These are phyloP conservation scores for Toxostoma redivivum DNA, from an alignment of 2,113 vertebrate genomes.

Conservation along the genomic window DNA sequence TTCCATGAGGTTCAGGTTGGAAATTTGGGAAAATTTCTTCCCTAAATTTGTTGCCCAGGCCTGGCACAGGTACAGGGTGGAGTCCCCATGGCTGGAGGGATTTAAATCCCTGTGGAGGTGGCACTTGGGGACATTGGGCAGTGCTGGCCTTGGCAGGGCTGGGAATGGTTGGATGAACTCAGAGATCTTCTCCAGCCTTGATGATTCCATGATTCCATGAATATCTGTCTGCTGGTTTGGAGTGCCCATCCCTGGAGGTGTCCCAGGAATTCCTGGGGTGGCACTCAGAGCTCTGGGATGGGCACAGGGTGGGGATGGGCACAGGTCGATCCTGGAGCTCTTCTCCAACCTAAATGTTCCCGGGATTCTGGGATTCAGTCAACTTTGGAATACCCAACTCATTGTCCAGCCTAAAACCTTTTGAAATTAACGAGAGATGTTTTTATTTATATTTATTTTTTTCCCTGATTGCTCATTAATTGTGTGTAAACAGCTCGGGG, in stretches of 20 bases:
- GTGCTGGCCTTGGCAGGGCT: too few species aligned
- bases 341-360: not conserved
- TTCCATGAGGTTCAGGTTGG: too few species aligned
- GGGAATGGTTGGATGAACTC: too few species aligned
- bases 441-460: not conserved
- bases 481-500: too few species aligned
- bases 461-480: not conserved
- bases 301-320: not conserved
- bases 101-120: too few species aligned
- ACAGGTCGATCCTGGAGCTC: not conserved
- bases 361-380: not conserved
- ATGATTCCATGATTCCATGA: too few species aligned
- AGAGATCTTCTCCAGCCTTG: too few species aligned
- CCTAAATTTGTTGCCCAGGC: too few species aligned
- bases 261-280: not conserved
- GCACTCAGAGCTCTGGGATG: not conserved
- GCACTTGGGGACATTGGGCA: too few species aligned
- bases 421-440: not conserved
- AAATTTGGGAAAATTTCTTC: too few species aligned
- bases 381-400: not conserved
- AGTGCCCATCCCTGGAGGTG: not conserved
- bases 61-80: too few species aligned
- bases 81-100: too few species aligned
- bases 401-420: not conserved
- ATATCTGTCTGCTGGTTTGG: not conserved